Percentiles rank a stretch among this genome's conserved stretches.
phyloP scores from a whole-genome alignment of 2,888 invertebrate species.

The Exephanes ischioxanthus region DNA sequence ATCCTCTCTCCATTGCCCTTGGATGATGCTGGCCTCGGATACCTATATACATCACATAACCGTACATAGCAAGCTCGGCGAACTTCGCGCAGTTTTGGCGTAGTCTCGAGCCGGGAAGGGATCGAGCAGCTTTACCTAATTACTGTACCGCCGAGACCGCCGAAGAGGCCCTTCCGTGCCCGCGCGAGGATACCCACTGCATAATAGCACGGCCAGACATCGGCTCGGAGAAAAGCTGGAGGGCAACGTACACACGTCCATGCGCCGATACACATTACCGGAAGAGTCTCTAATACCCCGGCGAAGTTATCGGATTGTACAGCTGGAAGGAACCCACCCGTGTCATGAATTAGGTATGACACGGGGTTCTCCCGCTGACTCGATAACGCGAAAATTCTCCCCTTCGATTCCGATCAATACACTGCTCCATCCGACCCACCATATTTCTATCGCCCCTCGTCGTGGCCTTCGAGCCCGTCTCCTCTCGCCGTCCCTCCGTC shows the following conservation, averaged over 20 bases:
- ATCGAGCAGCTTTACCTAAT: slow-evolving; percentile 54
- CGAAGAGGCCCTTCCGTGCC: background rate
- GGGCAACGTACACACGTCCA: background rate
- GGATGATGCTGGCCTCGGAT: background rate
- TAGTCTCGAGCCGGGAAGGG: slow-evolving; percentile 28
- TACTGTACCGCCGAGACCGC: slow-evolving; percentile 17
- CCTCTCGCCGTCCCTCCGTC: slow-evolving; percentile 34
- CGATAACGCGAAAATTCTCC: slow-evolving; percentile 72
- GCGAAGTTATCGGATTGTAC: slow-evolving; percentile 57
- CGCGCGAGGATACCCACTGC: slow-evolving; percentile 13
- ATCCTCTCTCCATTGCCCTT: slow-evolving; percentile 7
- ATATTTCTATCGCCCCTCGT: slow-evolving; percentile 63
- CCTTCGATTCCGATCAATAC: slow-evolving; percentile 83
- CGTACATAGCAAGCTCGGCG: slow-evolving; percentile 13
- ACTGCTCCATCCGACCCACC: slow-evolving; percentile 59
- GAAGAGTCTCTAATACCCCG: slow-evolving; percentile 1
- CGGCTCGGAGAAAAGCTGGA: background rate
- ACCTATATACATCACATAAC: background rate
- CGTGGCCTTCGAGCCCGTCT: slow-evolving; percentile 12
- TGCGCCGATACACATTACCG: background rate
- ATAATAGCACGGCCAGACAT: background rate
- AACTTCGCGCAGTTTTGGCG: slow-evolving; percentile 52
- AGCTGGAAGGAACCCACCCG: slow-evolving; percentile 69
- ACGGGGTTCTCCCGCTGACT: slow-evolving; percentile 65
- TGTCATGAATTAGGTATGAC: slow-evolving; percentile 80